These are phyloP conservation scores for Acleris literana DNA, from an alignment of 2,888 invertebrate genomes.

Conservation along the genomic window DNA sequence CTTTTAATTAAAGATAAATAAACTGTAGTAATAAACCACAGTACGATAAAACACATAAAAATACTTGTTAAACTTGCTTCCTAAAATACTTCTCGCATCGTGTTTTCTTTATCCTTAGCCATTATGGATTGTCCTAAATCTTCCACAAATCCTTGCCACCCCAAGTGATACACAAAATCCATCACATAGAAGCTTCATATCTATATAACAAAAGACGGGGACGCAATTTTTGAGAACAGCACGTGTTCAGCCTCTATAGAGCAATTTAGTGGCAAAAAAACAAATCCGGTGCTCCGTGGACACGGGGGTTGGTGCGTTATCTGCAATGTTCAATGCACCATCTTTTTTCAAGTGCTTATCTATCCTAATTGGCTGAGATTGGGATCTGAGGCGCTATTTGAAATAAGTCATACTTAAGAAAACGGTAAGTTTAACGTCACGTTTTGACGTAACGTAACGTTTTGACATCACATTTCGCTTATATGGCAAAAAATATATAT, in stretches of 20 bases:
- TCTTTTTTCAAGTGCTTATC: conserved; percentile 6
- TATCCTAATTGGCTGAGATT: too few relatives aligned
- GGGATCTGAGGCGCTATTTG: too few relatives aligned
- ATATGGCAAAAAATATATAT: too few relatives aligned
- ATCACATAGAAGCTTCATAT: conserved; percentile 52
- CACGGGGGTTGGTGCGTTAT: conserved; percentile 23
- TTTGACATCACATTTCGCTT: too few relatives aligned
- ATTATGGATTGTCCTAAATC: conserved; percentile 1
- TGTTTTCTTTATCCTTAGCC: not conserved
- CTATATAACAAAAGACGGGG: conserved; percentile 54
- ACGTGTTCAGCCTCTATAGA: conserved; percentile 70
- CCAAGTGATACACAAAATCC: conserved; percentile 51
- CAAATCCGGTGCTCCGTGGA: conserved; percentile 49
- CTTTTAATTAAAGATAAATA: too few relatives aligned
- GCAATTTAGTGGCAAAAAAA: conserved; percentile 64
- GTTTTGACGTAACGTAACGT: too few relatives aligned
- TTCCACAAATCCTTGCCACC: conserved; percentile 43
- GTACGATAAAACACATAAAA: too few relatives aligned
- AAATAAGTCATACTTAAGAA: too few relatives aligned
- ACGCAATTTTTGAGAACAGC: conserved; percentile 70
- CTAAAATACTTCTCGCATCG: too few relatives aligned
- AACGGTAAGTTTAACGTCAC: too few relatives aligned
- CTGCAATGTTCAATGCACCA: conserved; percentile 12
- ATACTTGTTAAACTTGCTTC: too few relatives aligned
- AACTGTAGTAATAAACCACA: too few relatives aligned